These are phyloP conservation scores for Macquaria australasica DNA, from an alignment of 2,113 vertebrate species.

Conservation along the genomic window DNA sequence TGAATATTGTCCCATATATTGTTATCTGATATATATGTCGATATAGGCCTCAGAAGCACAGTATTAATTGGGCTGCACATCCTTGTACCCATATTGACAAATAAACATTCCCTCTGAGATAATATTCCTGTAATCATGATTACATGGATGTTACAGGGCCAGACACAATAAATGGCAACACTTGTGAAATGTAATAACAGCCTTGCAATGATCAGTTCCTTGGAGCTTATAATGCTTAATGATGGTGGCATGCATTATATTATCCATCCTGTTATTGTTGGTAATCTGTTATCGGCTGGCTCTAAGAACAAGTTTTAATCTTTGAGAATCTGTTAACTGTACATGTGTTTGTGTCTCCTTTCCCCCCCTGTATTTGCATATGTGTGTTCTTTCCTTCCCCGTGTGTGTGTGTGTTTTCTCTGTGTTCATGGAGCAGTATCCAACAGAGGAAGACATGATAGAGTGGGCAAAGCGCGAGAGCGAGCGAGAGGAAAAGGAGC, in stretches of 20 bases:
- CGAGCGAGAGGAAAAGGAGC: constrained; percentile 96
- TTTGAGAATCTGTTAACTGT: constrained; percentile 44
- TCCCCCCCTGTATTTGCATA: constrained; percentile 15
- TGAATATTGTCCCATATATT: not conserved
- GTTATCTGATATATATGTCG: too few species aligned
- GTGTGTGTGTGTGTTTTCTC: constrained; percentile 18
- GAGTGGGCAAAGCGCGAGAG: constrained; percentile 99
- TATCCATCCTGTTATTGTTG: not conserved
- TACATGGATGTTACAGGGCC: not conserved
- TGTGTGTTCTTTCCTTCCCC: not conserved
- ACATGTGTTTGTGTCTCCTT: constrained; percentile 33
- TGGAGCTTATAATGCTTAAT: not conserved
- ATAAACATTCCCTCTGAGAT: not conserved
- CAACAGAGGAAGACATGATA: constrained; percentile 99
- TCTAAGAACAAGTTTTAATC: not conserved
- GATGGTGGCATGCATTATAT: not conserved
- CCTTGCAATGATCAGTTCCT: too few species aligned
- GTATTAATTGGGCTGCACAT: not conserved
- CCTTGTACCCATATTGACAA: not conserved
- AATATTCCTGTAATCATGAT: not conserved
- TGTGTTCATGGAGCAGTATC: constrained; percentile 88
- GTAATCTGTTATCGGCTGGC: not conserved
- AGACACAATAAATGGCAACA: not conserved
- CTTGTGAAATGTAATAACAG: not conserved
- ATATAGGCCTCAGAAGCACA: not conserved